Base-by-base conservation (phyloP, 1,140 invertebrate genomes). In the Drosophila takahashii region DNA sequence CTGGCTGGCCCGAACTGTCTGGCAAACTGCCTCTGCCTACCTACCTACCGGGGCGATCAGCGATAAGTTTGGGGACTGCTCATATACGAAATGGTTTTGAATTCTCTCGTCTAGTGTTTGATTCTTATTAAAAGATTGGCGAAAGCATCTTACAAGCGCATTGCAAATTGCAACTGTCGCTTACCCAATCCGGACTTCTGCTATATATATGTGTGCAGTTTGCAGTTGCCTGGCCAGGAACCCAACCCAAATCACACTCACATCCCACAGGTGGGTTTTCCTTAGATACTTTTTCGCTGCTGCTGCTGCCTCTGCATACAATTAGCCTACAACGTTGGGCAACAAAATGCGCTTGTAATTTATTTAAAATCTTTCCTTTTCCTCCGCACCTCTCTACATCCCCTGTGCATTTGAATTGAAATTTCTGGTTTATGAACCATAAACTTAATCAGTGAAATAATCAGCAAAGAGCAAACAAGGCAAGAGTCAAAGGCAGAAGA, bases 81-180 rank as follows among this genome's bases (percentile, higher is more conserved):
- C 81, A 84, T 83, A 77, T 87, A 83, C 77, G 81, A 90, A 90
- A 90, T 86, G 86, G 78, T 90, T 90, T 90, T 86, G 83, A 90
- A 79, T 86, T 90, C 84, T 89, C 83, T 84, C 77, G 85, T 84
- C 83, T 85, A 89, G 73, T 90, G 85, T 90, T 90, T 90, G 85
- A 90, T 90, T 85, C 85, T 90, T 89, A 89, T 89, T 89, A 89
- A 87, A 89, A 89, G 84, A 89, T 89, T 89, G 84, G 72, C 84
- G 79, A 89, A 83, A 87, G 79, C 84, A 57, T 83, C 83, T 89
- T 87, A 89, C 84, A 89, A 89, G 79, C 69, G 44, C 67, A 74
- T 67, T 81, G 76, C 62, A 74, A 83, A 87, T 81, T 81, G 69
- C 83, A 70, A 80, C 79, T 85, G 81, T 87, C 83, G 73, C 75